phyloP scores from a whole-genome alignment of 2,888 invertebrate species.

The Eupithecia dodoneata region DNA sequence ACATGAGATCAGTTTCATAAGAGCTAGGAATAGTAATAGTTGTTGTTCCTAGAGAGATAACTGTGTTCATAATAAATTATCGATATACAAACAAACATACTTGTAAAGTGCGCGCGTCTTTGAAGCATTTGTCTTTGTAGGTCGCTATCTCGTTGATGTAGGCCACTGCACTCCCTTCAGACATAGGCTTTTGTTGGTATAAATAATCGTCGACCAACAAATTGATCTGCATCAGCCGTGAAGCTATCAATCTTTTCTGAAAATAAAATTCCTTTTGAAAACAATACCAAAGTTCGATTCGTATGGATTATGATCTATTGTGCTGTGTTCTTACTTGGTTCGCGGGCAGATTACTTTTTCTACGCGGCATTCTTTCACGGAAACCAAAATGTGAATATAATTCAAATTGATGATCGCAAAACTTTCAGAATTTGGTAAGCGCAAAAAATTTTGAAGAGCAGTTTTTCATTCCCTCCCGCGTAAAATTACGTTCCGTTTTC shows the following conservation, averaged over 20 bases:
- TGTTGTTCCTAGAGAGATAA: background rate
- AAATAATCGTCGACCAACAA: conserved; percentile 63
- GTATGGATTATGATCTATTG: background rate
- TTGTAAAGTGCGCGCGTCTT: conserved; percentile 60
- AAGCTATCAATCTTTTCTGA: conserved; percentile 54
- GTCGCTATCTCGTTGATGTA: conserved; percentile 57
- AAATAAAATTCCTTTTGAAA: conserved; percentile 23
- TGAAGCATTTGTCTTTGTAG: conserved; percentile 49
- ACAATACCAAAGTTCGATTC: background rate
- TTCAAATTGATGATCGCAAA: background rate
- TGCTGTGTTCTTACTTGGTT: conserved; percentile 22
- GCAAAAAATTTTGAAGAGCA: background rate
- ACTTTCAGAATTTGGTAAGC: background rate
- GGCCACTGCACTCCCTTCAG: conserved; percentile 51
- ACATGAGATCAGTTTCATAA: background rate
- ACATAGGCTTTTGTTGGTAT: conserved; percentile 59
- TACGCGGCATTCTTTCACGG: conserved; percentile 19
- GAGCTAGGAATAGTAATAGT: background rate
- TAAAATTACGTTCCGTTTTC: conserved; percentile 11
- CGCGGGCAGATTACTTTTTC: conserved; percentile 4
- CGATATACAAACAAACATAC: conserved; percentile 43
- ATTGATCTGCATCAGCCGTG: conserved; percentile 63
- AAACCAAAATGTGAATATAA: background rate
- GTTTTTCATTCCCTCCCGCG: background rate
- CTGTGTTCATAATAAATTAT: background rate